A percentile compares a stretch with the other conserved stretches of the same genome.
Conservation (phyloP, 2,797 vertebrate genomes). For the Myiotriccus ornatus region DNA sequence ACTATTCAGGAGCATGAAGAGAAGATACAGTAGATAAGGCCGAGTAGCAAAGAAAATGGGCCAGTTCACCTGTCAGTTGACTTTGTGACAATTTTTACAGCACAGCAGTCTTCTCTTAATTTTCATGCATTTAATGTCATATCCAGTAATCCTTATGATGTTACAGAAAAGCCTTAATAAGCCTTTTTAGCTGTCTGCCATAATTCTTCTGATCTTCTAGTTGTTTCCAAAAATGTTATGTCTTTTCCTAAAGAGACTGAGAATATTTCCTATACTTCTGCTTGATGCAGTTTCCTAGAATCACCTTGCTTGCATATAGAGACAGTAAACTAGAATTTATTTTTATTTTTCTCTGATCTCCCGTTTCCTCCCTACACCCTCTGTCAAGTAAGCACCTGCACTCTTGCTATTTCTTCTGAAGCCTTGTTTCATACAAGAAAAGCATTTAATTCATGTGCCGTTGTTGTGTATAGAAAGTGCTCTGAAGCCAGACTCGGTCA, state of each 20-base stretch:
- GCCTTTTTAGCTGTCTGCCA: background rate
- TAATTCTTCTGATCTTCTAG: background rate
- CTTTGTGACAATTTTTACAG: background rate
- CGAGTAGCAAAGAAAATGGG: background rate
- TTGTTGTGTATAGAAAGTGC: background rate
- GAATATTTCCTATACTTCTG: background rate
- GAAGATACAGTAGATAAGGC: background rate
- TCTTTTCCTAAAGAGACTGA: background rate
- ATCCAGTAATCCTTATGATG: background rate
- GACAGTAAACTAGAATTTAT: background rate
- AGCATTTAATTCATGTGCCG: background rate
- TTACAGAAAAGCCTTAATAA: background rate
- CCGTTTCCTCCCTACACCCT: rapidly evolving
- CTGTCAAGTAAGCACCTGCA: background rate
- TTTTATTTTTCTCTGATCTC: background rate
- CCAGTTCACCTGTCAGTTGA: background rate
- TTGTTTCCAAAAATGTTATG: background rate
- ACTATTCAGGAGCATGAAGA: background rate
- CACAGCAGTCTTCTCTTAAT: background rate
- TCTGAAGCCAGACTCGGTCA: background rate
- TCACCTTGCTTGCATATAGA: background rate
- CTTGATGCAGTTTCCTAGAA: background rate
- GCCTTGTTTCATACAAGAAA: background rate
- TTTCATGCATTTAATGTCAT: background rate
- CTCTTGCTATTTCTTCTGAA: background rate